Base-by-base conservation (phyloP, 2,888 invertebrate genomes). In the Agonopterix subpropinquella region DNA sequence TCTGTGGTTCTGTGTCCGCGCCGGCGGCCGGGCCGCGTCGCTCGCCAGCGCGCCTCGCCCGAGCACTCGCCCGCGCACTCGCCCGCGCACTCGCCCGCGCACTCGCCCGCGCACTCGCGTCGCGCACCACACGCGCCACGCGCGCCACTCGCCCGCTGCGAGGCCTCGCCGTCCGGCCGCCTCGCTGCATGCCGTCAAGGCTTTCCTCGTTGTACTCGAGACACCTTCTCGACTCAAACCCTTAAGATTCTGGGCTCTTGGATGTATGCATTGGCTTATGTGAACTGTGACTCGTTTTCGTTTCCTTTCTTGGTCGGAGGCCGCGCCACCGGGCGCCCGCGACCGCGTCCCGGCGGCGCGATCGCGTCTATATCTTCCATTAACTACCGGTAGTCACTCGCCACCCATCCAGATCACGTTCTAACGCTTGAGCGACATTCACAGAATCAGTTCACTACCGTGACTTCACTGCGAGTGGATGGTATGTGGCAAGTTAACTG, bases 161-260 rank as follows among this genome's bases (percentile, higher is more conserved):
- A 55, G 57, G 58, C 55, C 53, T 50, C 59, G 73, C 78, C 74
- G 80, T 68, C 80, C 81, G 80, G 68, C 78, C 73, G 80, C 77
- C 79, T 70, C 78, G 82, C 85, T 82, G 84, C 84, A 84, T 84
- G 84, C 84, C 84, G 80, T 74, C 81, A 76, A 78, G 86, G 85
- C 85, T 85, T 86, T 85, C 82, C 81, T 80, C 84, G 81, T 85
- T 82, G 75, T 82, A 80, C 73, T 80, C 83, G 80, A 82, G 77
- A 84, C 77, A 82, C 77, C 83, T 56, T 56, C 57, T 81, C 84
- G 80, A 85, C 77, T 80, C 83, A 87, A 88, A 87, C 88, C 87
- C 88, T 87, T 87, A 85, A 87, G 76, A 87, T 88, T 88, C 87
- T 87, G 87, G 87, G 87, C 88, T 88, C 86, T 87, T 88, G 88